A percentile compares a stretch with the other conserved stretches of the same genome.
phyloP scores from a whole-genome alignment of 1,140 invertebrate genomes.

The Zaprionus kolodkinae region DNA sequence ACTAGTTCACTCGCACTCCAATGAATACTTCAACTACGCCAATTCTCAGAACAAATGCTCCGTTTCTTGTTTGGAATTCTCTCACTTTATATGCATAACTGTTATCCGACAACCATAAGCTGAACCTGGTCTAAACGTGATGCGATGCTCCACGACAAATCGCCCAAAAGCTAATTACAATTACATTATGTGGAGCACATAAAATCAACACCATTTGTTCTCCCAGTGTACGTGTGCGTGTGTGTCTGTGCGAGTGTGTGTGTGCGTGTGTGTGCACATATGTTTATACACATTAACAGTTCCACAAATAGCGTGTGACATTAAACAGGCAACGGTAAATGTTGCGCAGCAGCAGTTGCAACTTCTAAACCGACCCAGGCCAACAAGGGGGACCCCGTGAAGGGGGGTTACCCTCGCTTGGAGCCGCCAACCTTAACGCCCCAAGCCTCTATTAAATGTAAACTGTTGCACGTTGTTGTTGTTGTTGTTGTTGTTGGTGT shows the following conservation, averaged over 20 bases:
- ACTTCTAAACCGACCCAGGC: conserved; percentile 44
- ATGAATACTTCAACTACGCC: not conserved
- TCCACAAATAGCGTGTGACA: conserved; percentile 50
- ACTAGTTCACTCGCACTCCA: not conserved
- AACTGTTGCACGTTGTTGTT: conserved; percentile 67
- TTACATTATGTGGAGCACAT: conserved; percentile 68
- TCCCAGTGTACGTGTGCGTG: not conserved
- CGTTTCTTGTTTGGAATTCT: conserved; percentile 11
- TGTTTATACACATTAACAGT: conserved; percentile 34
- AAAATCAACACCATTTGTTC: conserved; percentile 39
- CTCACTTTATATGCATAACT: conserved; percentile 27
- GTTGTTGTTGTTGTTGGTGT: conserved; percentile 25
- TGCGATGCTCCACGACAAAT: conserved; percentile 26
- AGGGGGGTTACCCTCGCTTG: conserved; percentile 35
- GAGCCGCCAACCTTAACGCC: conserved; percentile 44
- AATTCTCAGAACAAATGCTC: conserved; percentile 1
- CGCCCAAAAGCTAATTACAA: conserved; percentile 60
- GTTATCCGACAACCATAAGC: conserved; percentile 9
- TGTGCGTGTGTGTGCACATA: not conserved
- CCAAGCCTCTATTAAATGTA: conserved; percentile 70
- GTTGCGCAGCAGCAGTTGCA: conserved; percentile 34
- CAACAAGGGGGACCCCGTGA: not conserved
- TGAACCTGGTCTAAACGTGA: conserved; percentile 19
- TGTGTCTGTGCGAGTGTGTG: not conserved
- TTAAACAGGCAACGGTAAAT: conserved; percentile 60